Base-by-base conservation (phyloP, 2,888 invertebrate species). In the Agelastica alni region DNA sequence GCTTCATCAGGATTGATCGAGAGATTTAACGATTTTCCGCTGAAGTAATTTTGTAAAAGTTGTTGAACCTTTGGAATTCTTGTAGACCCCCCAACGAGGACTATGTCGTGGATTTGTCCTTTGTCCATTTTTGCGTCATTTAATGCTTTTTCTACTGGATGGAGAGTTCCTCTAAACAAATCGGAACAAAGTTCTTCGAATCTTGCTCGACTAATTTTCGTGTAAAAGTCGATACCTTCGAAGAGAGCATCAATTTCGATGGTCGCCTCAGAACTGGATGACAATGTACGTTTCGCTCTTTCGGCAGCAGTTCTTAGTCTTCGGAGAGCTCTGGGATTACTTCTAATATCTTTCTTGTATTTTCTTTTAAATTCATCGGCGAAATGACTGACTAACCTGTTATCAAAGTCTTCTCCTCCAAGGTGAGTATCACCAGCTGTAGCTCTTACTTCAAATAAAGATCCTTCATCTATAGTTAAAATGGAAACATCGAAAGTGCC, bases 401-500 rank as follows among this genome's bases (percentile, higher is more conserved):
- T 83, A 61, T 81, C 80, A 60, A 80, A 80, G 75, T 89, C 86
- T 74, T 89, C 89, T 7, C 89, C 89, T 14, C 90, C 90, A 48
- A 91, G 80, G 72, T 91, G 92, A 3, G 92, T 92, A 72, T 93
- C 92, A 26, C 91, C 91, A 26, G 90, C 89, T 2, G 91, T 93
- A 0, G 92, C 81, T 72, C 85, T 87, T 2, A 91, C 93, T 2
- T 92, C 91, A 77, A 92, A 92, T 73, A 92, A 90, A n/a, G 90
- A 89, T 39, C 80, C 80, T 75, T 91, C 90, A 70, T 90, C 90
- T 71, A 92, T 91, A 44, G 89, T 88, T 39, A 93, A 78, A 58
- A 92, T 85, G 43, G 91, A 91, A 1, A 92, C 91, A 77, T 92
- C 92, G 75, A 92, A 92, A 16, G 90, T 90, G 45, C 80, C 80